Evolutionary conservation across 2,888 invertebrate species (phyloP).

Genomic region (Shargacucullia verbasci): DNA sequence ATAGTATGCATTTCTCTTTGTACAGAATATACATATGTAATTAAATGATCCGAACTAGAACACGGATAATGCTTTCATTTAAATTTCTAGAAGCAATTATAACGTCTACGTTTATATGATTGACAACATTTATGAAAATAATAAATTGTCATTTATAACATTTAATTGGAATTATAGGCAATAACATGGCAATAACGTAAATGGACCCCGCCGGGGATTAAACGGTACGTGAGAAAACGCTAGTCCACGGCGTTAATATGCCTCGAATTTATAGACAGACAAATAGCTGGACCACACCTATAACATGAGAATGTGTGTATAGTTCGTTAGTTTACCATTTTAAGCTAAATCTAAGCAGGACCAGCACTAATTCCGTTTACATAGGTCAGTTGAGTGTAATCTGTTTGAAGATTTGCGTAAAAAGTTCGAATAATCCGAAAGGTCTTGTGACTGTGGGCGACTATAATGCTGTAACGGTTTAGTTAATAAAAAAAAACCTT

Average conservation of each 20-base stretch:
- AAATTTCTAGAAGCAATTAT: no score
- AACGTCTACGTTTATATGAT: no score
- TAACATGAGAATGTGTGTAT: constrained; percentile 4
- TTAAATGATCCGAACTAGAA: no score
- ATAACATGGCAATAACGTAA: constrained; percentile 36
- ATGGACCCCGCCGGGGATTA: constrained; percentile 41
- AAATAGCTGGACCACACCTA: constrained; percentile 38
- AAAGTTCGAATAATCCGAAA: no score
- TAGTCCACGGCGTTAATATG: constrained; percentile 35
- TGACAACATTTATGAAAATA: constrained; percentile 19
- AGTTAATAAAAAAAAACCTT: no score
- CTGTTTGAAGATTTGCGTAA: no score
- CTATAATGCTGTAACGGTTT: no score
- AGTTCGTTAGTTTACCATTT: constrained; percentile 1
- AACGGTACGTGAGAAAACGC: constrained; percentile 48
- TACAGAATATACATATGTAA: not conserved
- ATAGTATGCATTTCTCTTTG: no score
- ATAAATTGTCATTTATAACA: constrained; percentile 6
- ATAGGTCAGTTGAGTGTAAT: no score
- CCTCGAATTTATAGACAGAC: constrained; percentile 38
- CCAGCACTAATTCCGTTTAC: not conserved
- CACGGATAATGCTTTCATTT: no score
- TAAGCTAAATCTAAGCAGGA: not conserved
- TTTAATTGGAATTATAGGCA: not conserved
- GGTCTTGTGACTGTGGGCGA: no score